These are phyloP conservation scores for Turnix velox DNA, from an alignment of 2,113 vertebrate species.

Conservation along the genomic window DNA sequence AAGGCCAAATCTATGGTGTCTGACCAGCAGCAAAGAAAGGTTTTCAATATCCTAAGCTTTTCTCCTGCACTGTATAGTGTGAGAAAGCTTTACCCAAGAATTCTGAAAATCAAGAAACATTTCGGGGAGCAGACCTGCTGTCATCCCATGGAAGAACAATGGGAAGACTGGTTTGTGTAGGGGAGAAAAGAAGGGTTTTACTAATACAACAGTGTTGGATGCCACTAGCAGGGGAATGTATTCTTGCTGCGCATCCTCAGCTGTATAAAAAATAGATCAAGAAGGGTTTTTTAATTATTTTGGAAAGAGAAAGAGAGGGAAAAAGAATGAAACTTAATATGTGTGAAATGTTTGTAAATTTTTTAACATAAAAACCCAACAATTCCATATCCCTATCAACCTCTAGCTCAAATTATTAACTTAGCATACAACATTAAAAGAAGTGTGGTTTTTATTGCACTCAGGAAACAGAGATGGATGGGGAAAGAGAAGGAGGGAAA, in stretches of 20 bases:
- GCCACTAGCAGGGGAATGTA: not conserved
- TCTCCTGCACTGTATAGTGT: not conserved
- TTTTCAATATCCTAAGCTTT: not conserved
- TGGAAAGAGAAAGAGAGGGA: not conserved
- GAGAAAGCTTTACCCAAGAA: not conserved
- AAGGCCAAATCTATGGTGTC: not conserved
- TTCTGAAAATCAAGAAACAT: not conserved
- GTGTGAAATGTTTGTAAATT: constrained; percentile 46
- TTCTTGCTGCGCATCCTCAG: not conserved
- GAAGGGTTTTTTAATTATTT: not conserved
- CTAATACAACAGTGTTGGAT: not conserved
- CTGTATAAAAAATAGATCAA: constrained; percentile 47
- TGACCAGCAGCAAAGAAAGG: not conserved
- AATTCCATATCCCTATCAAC: not conserved
- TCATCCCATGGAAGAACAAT: not conserved
- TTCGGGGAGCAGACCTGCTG: not conserved
- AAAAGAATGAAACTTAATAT: not conserved
- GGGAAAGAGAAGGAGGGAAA: not conserved
- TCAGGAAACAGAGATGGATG: not conserved
- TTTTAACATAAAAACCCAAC: constrained; percentile 33
- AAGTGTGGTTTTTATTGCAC: not conserved
- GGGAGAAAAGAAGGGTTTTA: not conserved
- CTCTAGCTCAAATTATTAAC: constrained; percentile 48
- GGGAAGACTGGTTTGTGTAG: not conserved
- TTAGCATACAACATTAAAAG: not conserved